Conservation (phyloP, 2,113 vertebrate genomes). For the Butorides virescens region DNA sequence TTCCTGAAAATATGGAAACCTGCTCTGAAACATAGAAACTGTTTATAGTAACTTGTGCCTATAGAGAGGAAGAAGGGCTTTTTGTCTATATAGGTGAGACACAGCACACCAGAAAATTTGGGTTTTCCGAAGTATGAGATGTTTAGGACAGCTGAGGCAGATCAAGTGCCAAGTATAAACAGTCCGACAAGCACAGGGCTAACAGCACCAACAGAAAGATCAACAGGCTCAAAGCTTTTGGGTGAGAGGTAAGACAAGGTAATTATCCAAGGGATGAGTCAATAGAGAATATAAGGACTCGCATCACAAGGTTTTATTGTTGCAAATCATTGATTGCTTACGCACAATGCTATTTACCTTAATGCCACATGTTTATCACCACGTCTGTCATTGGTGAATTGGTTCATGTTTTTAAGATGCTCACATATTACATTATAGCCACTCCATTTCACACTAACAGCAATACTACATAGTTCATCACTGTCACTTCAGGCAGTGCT, state of each 20-base stretch:
- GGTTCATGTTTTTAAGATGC: constrained; percentile 52
- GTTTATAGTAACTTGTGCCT: neutral
- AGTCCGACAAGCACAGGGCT: neutral
- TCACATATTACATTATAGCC: constrained; percentile 61
- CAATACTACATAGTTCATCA: constrained; percentile 53
- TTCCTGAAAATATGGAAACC: neutral
- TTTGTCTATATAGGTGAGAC: neutral
- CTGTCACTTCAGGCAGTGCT: constrained; percentile 44
- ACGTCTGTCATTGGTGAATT: constrained; percentile 39
- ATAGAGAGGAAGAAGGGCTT: neutral
- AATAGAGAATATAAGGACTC: neutral
- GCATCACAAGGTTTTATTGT: constrained; percentile 28
- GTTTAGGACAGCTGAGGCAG: neutral
- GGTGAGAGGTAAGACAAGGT: neutral
- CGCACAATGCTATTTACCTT: neutral
- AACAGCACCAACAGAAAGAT: neutral
- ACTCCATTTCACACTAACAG: constrained; percentile 60
- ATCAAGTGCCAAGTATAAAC: neutral
- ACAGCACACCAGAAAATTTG: neutral
- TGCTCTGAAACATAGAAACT: neutral
- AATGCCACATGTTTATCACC: constrained; percentile 42
- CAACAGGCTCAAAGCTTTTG: neutral
- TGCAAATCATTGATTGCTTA: constrained; percentile 53
- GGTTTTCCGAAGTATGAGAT: neutral
- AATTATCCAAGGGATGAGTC: neutral